Evolutionary conservation across 2,888 invertebrate genomes (phyloP).

Genomic region (Drosophila colorata): DNA sequence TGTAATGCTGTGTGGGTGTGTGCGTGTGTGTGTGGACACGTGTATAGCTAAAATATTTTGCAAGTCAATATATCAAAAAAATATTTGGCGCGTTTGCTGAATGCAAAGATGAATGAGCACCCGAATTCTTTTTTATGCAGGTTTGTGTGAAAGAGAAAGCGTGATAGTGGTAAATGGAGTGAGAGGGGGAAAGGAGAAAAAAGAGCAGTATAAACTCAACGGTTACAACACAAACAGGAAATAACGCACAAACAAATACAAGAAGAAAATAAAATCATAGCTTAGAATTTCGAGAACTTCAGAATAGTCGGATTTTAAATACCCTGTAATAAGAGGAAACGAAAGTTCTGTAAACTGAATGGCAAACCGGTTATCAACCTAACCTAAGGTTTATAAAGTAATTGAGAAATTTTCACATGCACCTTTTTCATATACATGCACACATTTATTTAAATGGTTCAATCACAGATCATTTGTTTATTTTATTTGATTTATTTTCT

Average conservation of each 20-base stretch:
- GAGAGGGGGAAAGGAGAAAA: not conserved
- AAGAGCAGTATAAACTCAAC: conserved; percentile 36
- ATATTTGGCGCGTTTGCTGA: conserved; percentile 64
- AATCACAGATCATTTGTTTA: no score
- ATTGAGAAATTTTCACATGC: no score
- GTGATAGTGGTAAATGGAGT: conserved; percentile 9
- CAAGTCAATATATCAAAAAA: conserved; percentile 78
- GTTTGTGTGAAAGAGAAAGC: conserved; percentile 6
- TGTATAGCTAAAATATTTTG: conserved; percentile 78
- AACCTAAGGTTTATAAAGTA: no score
- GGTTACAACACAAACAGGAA: conserved; percentile 33
- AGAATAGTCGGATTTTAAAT: not conserved
- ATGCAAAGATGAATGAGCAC: conserved; percentile 71
- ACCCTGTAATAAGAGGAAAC: conserved; percentile 11
- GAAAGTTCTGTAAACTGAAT: no score
- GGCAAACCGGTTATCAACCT: no score
- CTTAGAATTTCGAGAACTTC: not conserved
- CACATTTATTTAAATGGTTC: no score
- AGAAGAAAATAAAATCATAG: conserved; percentile 25
- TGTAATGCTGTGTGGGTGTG: conserved; percentile 3
- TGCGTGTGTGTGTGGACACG: conserved; percentile 57
- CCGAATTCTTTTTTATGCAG: conserved; percentile 34
- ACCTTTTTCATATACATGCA: no score
- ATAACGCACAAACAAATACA: conserved; percentile 16
- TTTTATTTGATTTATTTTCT: no score